phyloP scores from a whole-genome alignment of 1,140 invertebrate genomes.

The Helicoverpa armigera region DNA sequence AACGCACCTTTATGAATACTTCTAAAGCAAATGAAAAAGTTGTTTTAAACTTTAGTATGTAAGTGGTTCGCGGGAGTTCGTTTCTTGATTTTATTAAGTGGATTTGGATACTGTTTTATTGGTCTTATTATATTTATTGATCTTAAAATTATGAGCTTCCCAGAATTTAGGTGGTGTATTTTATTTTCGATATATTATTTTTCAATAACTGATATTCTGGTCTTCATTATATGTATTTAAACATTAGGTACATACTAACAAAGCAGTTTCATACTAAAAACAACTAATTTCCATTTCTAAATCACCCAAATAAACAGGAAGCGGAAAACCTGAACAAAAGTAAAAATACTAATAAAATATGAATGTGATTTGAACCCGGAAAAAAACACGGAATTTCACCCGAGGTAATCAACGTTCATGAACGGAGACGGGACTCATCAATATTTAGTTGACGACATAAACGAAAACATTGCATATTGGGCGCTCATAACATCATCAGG shows the following conservation, averaged over 20 bases:
- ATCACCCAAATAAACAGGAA: neutral
- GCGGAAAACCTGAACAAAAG: neutral
- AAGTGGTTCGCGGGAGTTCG: neutral
- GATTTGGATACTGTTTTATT: neutral
- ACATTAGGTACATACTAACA: too few species aligned
- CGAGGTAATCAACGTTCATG: neutral
- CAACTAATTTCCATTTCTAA: neutral
- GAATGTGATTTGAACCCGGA: constrained; percentile 17
- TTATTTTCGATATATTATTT: too few species aligned
- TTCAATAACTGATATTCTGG: too few species aligned
- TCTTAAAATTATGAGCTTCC: too few species aligned
- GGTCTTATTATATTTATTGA: neutral
- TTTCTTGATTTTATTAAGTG: constrained; percentile 5
- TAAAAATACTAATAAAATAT: constrained; percentile 18
- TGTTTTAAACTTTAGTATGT: constrained; percentile 7
- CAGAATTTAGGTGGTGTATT: too few species aligned
- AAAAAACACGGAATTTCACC: neutral
- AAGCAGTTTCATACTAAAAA: neutral
- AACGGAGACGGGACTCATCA: constrained; percentile 1
- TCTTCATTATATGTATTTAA: too few species aligned
- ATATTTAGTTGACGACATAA: constrained; percentile 7
- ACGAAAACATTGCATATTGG: constrained; percentile 15
- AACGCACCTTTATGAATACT: neutral
- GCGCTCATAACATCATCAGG: neutral
- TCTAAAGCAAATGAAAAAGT: constrained; percentile 17